Percentiles rank a stretch among this genome's conserved stretches.
These are phyloP conservation scores for Eurytoma californica DNA, from an alignment of 2,888 invertebrate species.

Conservation along the genomic window DNA sequence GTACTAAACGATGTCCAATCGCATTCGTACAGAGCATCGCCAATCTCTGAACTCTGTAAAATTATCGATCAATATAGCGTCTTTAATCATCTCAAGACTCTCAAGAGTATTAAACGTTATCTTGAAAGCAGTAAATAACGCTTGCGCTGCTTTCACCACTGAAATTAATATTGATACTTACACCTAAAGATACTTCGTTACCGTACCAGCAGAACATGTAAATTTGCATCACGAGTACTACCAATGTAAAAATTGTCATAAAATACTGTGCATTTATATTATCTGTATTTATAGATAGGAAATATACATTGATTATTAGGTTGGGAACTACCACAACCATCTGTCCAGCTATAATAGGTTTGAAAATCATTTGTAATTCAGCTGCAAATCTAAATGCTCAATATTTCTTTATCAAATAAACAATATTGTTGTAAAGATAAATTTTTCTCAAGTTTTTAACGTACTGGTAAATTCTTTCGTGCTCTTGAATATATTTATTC, in stretches of 20 bases:
- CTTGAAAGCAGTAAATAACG: neutral
- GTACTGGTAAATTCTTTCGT: slow-evolving; percentile 41
- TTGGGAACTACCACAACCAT: slow-evolving; percentile 24
- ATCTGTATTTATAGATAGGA: slow-evolving; percentile 18
- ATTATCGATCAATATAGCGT: too few relatives aligned
- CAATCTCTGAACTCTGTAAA: slow-evolving; percentile 31
- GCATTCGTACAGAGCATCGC: slow-evolving; percentile 29
- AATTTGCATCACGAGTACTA: slow-evolving; percentile 38
- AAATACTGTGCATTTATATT: slow-evolving; percentile 35
- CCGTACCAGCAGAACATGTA: slow-evolving; percentile 48
- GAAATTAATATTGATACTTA: neutral
- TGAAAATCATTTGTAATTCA: slow-evolving; percentile 26
- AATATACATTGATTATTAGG: slow-evolving; percentile 39
- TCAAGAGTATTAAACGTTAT: neutral
- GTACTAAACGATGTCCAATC: slow-evolving; percentile 23
- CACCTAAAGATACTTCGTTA: slow-evolving; percentile 38
- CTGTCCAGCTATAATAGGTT: slow-evolving; percentile 25
- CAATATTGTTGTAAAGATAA: neutral
- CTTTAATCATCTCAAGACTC: too few relatives aligned
- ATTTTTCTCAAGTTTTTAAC: neutral
- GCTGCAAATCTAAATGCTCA: slow-evolving; percentile 31
- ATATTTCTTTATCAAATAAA: neutral
- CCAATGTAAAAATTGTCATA: slow-evolving; percentile 21
- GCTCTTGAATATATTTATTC: slow-evolving; percentile 12
- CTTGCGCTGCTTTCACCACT: neutral